A percentile compares a stretch with the other conserved stretches of the same genome.
Conservation (phyloP, 2,113 vertebrate species). For the Podiceps cristatus region DNA sequence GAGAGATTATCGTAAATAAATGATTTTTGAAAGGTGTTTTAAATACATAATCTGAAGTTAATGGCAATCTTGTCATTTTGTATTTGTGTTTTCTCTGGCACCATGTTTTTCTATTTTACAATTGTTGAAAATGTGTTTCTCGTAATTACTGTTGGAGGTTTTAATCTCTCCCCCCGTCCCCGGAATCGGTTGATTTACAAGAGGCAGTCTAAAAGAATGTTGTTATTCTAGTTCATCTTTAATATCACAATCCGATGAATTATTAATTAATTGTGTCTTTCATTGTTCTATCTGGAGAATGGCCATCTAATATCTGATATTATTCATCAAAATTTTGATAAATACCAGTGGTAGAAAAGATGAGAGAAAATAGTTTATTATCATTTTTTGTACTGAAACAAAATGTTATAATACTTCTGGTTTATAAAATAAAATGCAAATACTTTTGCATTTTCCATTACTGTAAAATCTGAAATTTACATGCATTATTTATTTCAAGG, state of each 20-base stretch:
- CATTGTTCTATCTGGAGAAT: background rate
- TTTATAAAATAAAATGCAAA: background rate
- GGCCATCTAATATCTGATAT: background rate
- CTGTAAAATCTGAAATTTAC: background rate
- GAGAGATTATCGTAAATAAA: background rate
- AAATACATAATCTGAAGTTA: background rate
- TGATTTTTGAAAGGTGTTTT: background rate
- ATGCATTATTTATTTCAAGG: conserved; percentile 4
- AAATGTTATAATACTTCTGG: background rate
- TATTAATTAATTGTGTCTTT: conserved; percentile 10
- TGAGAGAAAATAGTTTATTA: background rate
- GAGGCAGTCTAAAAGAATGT: background rate
- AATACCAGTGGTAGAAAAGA: background rate
- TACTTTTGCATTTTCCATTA: background rate
- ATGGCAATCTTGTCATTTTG: background rate
- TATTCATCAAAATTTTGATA: background rate
- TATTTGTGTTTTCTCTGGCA: background rate
- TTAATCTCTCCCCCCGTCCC: background rate
- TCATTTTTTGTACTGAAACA: background rate
- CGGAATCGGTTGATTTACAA: background rate
- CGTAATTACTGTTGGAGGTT: background rate
- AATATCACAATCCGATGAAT: background rate
- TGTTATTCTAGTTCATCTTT: background rate
- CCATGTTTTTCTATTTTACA: background rate
- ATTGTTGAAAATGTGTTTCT: background rate